Base-by-base conservation (phyloP, 2,888 invertebrate species). In the Andrena camellia region DNA sequence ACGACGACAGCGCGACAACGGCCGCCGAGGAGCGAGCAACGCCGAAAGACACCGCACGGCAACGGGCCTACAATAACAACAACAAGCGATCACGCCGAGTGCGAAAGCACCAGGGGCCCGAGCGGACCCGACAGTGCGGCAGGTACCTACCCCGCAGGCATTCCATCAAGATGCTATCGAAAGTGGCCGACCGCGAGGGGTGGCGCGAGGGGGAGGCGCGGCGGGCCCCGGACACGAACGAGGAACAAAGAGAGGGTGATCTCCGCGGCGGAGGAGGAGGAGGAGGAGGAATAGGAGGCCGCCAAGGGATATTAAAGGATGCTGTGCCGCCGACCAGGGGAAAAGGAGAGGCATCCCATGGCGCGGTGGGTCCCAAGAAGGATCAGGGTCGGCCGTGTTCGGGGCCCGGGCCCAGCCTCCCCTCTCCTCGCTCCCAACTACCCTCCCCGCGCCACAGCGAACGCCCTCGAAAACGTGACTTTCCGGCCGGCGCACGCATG, bases 111-210 rank as follows among this genome's bases (percentile, higher is more conserved):
- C 57, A 57, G 17, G 42, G 77, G 77, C 78, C 77, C 75, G 63
- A 86, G 86, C 75, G 81, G 83, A 87, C 86, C 90, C 92, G 92
- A 93, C 93, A 92, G 92, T 92, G 90, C 93, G 90, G 91, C 92
- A 92, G 92, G 91, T 91, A 92, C 92, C 91, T 89, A 91, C 89
- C 91, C 92, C 86, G 88, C 91, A 90, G 92, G 91, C 93, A 93
- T 93, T 93, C 93, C 93, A 92, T 93, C 92, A 93, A 93, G 93
- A 93, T 93, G 90, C 89, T 93, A 92, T 92, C 91, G 91, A 89
- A 90, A 88, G 88, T 82, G 82, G 76, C 79, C 77, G 76, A 83
- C 66, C 77, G 48, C 76, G 86, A 76, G 80, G 81, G 73, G 80
- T 70, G 62, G 80, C 70, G 42, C 54, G 54, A 78, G 63, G 84